These are phyloP conservation scores for Polypterus senegalus DNA, from an alignment of 2,113 vertebrate genomes.

Conservation along the genomic window DNA sequence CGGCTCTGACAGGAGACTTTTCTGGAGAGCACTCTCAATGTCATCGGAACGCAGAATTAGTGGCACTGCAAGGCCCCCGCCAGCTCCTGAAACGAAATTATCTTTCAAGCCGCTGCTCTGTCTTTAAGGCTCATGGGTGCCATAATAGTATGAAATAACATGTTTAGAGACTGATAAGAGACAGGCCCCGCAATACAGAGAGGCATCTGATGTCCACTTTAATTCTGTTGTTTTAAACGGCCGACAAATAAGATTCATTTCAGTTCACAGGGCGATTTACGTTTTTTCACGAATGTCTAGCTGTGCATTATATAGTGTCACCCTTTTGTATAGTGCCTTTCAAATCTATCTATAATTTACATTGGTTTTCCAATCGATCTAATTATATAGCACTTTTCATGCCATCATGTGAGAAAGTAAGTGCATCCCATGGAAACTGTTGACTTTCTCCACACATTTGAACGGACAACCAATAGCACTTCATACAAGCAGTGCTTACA, in stretches of 20 bases:
- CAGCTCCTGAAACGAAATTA: conserved; percentile 51
- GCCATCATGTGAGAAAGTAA: too few relatives aligned
- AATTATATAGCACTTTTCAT: too few relatives aligned
- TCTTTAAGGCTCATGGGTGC: conserved; percentile 54
- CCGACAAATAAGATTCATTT: conserved; percentile 47
- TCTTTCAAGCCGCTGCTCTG: conserved; percentile 45
- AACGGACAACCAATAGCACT: too few relatives aligned
- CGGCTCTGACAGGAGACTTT: conserved; percentile 51
- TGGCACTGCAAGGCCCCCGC: conserved; percentile 43
- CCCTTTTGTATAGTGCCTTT: too few relatives aligned
- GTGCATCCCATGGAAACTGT: too few relatives aligned
- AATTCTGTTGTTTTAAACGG: conserved; percentile 63
- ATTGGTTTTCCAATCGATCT: too few relatives aligned
- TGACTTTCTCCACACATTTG: too few relatives aligned
- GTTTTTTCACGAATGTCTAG: too few relatives aligned
- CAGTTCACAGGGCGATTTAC: too few relatives aligned
- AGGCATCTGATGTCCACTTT: conserved; percentile 59
- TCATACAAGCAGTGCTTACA: too few relatives aligned
- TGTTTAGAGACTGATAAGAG: conserved; percentile 67
- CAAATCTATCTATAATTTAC: too few relatives aligned
- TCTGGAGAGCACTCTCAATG: conserved; percentile 51
- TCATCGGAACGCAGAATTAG: conserved; percentile 39
- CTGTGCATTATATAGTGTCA: too few relatives aligned
- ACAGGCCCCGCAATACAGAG: conserved; percentile 61
- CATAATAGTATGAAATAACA: conserved; percentile 65